These are phyloP conservation scores for Agrotis puta DNA, from an alignment of 2,888 invertebrate species.

Conservation along the genomic window DNA sequence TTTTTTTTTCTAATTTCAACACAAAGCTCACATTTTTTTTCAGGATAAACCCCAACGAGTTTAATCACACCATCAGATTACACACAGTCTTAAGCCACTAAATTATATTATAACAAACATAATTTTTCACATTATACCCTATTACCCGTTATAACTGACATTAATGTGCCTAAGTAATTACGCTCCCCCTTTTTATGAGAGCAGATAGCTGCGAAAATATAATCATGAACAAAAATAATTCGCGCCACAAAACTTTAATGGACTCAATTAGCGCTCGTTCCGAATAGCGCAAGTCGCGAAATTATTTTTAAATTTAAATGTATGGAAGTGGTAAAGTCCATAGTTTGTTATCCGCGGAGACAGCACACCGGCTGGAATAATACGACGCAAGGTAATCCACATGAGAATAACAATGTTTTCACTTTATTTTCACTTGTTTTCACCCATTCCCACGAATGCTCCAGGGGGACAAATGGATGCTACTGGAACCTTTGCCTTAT, in stretches of 20 bases:
- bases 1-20: not conserved
- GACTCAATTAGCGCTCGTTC: constrained; percentile 75
- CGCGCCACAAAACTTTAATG: constrained; percentile 73
- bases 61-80: constrained; percentile 50
- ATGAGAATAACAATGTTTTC: constrained; percentile 87
- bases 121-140: constrained; percentile 65
- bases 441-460: constrained; percentile 83
- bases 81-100: constrained; percentile 62
- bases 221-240: constrained; percentile 72
- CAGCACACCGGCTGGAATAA: constrained; percentile 76
- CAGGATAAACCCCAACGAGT: not conserved
- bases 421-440: constrained; percentile 87
- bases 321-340: constrained; percentile 73
- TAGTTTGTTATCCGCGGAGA: constrained; percentile 78
- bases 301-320: constrained; percentile 79
- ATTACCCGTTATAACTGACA: constrained; percentile 64
- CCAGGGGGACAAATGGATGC: constrained; percentile 81
- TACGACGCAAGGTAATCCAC: constrained; percentile 83
- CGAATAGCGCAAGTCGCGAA: constrained; percentile 69
- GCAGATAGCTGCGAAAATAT: constrained; percentile 68
- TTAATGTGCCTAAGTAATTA: constrained; percentile 67
- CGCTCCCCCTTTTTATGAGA: constrained; percentile 64
- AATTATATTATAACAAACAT: constrained; percentile 63
- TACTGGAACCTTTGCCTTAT: constrained; percentile 81
- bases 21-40: constrained; percentile 17